Conservation (phyloP, 2,797 vertebrate species). For the Smutsia temminckii region DNA sequence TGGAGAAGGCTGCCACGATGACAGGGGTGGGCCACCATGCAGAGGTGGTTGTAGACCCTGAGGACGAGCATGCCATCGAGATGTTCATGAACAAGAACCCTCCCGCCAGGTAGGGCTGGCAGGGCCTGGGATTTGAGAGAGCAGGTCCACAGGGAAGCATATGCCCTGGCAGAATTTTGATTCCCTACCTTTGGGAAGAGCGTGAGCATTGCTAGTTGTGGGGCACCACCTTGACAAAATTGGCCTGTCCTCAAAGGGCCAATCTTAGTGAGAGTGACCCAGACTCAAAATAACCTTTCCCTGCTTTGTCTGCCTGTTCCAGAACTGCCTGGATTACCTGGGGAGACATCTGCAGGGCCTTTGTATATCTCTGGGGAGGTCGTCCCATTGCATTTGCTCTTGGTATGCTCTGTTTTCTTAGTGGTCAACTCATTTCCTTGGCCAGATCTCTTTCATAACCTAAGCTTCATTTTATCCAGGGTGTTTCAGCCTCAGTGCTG, state of each 20-base stretch:
- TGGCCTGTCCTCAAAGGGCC: neutral
- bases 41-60: constrained; percentile 89
- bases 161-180: neutral
- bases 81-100: constrained; percentile 98
- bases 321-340: neutral
- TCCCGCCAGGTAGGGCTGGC: constrained; percentile 89
- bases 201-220: neutral
- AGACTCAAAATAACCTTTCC: neutral
- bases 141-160: neutral
- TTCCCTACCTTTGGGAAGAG: neutral
- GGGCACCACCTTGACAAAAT: neutral
- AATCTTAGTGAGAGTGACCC: neutral
- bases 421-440: neutral
- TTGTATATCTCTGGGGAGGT: neutral
- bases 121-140: neutral
- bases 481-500: neutral
- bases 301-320: neutral
- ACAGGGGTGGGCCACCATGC: constrained; percentile 77
- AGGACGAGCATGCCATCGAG: constrained; percentile 95
- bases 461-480: neutral
- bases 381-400: neutral
- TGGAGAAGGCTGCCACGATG: constrained; percentile 86
- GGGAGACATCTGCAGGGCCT: neutral
- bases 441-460: neutral
- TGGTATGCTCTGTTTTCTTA: neutral